Conservation (phyloP, 2,797 vertebrate species). For the Glyptemys insculpta region DNA sequence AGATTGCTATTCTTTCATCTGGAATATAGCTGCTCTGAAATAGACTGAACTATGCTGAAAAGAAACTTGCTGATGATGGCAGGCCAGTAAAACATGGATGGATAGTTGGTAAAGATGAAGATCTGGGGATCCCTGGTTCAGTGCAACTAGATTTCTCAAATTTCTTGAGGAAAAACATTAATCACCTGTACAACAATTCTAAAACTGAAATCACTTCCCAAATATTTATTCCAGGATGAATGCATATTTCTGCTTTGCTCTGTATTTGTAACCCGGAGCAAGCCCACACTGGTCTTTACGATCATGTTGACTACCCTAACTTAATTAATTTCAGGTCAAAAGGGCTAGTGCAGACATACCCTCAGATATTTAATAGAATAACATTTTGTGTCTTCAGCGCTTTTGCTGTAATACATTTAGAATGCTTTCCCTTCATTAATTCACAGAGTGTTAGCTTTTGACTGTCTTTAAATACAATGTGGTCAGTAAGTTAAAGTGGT, state of each 20-base stretch:
- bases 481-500: neutral
- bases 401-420: neutral
- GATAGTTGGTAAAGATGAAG: neutral
- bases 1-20: neutral
- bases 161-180: neutral
- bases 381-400: neutral
- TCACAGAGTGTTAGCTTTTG: neutral
- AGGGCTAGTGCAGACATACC: fast-evolving
- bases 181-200: neutral
- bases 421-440: neutral
- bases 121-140: neutral
- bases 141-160: neutral
- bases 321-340: neutral
- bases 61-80: neutral
- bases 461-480: too few species aligned
- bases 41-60: neutral
- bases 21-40: neutral
- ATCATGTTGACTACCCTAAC: neutral
- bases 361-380: neutral
- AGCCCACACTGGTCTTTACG: neutral
- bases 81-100: neutral
- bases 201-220: neutral
- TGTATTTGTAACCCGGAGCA: neutral
- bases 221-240: neutral
- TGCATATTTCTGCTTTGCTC: neutral